Percentiles rank a stretch among this genome's conserved stretches.
Evolutionary conservation across 2,797 vertebrate genomes (phyloP).

Genomic region (Knipowitschia caucasica): DNA sequence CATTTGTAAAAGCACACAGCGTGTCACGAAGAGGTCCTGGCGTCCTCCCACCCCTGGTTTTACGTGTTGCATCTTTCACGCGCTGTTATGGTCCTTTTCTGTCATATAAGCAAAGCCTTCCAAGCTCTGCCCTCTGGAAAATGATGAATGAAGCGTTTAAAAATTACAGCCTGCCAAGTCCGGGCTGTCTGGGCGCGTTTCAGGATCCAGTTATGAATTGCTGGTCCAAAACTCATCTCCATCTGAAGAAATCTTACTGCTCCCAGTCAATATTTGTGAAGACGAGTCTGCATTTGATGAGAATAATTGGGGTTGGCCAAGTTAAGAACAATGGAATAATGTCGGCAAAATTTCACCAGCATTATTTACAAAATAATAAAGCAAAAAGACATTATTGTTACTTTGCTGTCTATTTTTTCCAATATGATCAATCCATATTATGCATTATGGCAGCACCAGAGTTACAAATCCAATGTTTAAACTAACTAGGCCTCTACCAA

Average conservation of each 20-base stretch:
- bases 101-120: neutral
- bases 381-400: neutral
- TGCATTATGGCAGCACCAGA: constrained; percentile 20
- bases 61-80: neutral
- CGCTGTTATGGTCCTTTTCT: constrained; percentile 9
- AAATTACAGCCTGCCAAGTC: neutral
- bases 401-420: neutral
- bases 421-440: neutral
- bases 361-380: neutral
- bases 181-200: neutral
- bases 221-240: neutral
- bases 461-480: constrained; percentile 9
- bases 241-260: neutral
- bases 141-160: constrained; percentile 8
- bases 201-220: neutral
- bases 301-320: neutral
- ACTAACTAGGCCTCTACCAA: constrained; percentile 32
- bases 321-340: neutral
- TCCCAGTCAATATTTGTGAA: neutral
- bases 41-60: constrained; percentile 21
- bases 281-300: neutral
- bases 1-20: constrained; percentile 19
- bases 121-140: constrained; percentile 2
- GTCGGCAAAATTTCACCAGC: neutral
- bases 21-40: constrained; percentile 6